phyloP scores from a whole-genome alignment of 2,797 vertebrate genomes.

The Myotis pilosus region DNA sequence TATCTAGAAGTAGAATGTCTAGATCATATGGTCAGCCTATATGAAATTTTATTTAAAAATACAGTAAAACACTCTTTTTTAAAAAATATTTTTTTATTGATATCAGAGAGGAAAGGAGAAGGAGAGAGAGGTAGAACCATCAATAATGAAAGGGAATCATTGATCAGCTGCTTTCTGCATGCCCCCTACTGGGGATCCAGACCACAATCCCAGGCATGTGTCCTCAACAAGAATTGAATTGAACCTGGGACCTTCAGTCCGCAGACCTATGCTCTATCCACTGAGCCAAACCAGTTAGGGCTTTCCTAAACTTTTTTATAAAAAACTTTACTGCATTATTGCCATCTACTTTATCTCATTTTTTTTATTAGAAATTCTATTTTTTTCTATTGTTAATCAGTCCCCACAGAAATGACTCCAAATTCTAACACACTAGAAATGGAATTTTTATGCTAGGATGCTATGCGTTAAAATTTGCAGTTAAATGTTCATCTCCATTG shows the following conservation, averaged over 20 bases:
- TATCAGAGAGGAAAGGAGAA: not conserved
- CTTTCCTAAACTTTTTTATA: not conserved
- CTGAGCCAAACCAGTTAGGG: no score
- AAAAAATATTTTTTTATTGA: not conserved
- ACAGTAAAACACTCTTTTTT: not conserved
- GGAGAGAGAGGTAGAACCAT: no score
- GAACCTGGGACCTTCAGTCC: no score
- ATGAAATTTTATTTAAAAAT: not conserved
- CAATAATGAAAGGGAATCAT: no score
- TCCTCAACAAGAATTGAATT: no score
- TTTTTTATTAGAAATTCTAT: constrained; percentile 22
- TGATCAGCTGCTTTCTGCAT: no score
- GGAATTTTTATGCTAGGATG: not conserved
- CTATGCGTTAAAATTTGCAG: not conserved
- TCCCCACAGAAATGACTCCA: not conserved
- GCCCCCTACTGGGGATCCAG: no score
- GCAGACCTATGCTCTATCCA: no score
- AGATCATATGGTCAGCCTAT: not conserved
- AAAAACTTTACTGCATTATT: not conserved
- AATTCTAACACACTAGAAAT: not conserved
- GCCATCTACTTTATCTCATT: not conserved
- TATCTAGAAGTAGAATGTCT: not conserved
- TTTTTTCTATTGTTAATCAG: constrained; percentile 27
- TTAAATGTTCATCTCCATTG: constrained; percentile 4
- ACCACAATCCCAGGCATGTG: no score